Evolutionary conservation across 2,113 vertebrate genomes (phyloP), one percentile per base, ranked within the genome.

Genomic region (Cebidichthys violaceus): DNA sequence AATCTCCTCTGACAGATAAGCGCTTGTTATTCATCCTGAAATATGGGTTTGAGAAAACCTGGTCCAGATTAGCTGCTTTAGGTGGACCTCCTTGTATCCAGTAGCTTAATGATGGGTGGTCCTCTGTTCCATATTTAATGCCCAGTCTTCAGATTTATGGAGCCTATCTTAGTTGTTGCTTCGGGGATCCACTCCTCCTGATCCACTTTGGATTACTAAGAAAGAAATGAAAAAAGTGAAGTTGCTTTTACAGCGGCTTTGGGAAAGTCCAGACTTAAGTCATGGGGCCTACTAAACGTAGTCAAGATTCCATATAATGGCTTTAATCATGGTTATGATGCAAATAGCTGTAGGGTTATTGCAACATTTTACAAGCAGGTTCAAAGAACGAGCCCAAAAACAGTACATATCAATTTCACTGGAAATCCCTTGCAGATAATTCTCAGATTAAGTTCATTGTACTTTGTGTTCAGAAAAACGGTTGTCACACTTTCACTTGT

Each of bases 251-350:
- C 69, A 33, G 59, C 29, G 1, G 54, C 45, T 70, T 31, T 52
- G 80, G 84, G 90, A 86, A 88, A 90, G 72, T 90, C 85, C 86
- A 73, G 70, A 62, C 43, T 75, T 39, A 81, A 70, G 67, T 82
- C 80, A 74, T 29, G n/a, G 13, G 65, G 59, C 61, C n/a, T 47
- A 24, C 35, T 17, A 18, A 69, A 20, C 1, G 8, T n/a, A 57
- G 41, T 61, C 55, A 60, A 14, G 9, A 77, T 68, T 79, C 70
- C 79, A 64, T 50, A 18, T 59, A 80, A 71, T 69, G 6, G 37
- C 7, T 74, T 77, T 83, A 62, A 62, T 77, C 18, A 24, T 65
- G 7, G 41, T 60, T 52, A 75, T 71, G 52, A 54, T 74, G 29
- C 41, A 75, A 81, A 86, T n/a, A 71, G 41, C 68, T 33, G 41